A percentile compares a stretch with the other conserved stretches of the same genome.
Conservation (phyloP, 2,797 vertebrate species). For the Sebastes jordani region DNA sequence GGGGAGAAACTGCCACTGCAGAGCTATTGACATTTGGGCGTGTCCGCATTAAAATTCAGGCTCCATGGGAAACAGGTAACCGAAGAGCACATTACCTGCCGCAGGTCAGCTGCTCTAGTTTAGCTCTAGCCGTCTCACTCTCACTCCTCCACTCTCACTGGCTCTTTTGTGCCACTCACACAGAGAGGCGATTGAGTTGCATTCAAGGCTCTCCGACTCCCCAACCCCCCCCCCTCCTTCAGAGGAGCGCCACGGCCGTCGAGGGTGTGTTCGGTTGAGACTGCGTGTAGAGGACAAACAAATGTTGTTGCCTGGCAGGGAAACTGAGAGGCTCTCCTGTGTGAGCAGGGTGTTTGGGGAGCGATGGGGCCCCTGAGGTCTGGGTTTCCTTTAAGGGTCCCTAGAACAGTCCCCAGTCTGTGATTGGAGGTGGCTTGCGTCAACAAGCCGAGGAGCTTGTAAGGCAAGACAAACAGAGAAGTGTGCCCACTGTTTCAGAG, state of each 20-base stretch:
- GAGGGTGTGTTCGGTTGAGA: constrained; percentile 65
- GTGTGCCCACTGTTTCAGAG: constrained; percentile 64
- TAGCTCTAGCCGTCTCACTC: constrained; percentile 36
- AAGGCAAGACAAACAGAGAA: constrained; percentile 69
- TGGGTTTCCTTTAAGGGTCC: constrained; percentile 63
- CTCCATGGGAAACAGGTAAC: constrained; percentile 75
- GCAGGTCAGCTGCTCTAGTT: constrained; percentile 53
- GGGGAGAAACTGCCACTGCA: constrained; percentile 31
- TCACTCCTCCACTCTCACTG: constrained; percentile 74
- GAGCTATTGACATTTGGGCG: constrained; percentile 33
- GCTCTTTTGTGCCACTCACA: constrained; percentile 74
- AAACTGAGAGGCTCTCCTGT: constrained; percentile 71
- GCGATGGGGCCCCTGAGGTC: constrained; percentile 51
- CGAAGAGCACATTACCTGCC: constrained; percentile 73
- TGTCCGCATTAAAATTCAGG: constrained; percentile 42
- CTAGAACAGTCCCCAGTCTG: constrained; percentile 72
- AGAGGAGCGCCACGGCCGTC: constrained; percentile 38
- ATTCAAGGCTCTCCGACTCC: constrained; percentile 64
- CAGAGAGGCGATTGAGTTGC: constrained; percentile 78
- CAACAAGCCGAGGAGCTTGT: constrained; percentile 61
- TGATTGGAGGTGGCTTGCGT: constrained; percentile 58
- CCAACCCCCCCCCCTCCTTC: constrained; percentile 67
- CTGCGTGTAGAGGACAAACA: constrained; percentile 76
- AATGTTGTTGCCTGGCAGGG: constrained; percentile 77
- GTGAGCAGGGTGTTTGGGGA: constrained; percentile 60